Percentiles rank a stretch among this genome's conserved stretches.
These are phyloP conservation scores for Mormyrops attenuatus DNA, from an alignment of 2,797 vertebrate genomes.

Conservation along the genomic window DNA sequence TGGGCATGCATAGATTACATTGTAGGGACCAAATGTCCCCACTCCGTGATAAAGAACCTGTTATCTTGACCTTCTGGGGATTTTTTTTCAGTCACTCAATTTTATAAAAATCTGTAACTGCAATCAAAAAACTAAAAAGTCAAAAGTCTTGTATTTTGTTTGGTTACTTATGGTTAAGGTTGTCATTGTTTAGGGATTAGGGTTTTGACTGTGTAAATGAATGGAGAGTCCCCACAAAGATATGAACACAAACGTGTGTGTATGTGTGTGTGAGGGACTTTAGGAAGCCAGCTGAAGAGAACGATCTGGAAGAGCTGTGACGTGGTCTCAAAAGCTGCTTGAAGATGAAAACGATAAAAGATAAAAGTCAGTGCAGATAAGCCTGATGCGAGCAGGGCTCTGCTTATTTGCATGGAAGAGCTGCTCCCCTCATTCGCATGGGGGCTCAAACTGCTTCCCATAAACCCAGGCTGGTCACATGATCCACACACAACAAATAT, in stretches of 20 bases:
- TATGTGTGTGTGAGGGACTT: neutral
- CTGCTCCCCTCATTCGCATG: neutral
- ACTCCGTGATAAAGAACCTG: too few relatives aligned
- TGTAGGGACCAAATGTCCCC: neutral
- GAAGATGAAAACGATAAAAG: neutral
- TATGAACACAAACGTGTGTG: neutral
- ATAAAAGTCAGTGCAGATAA: neutral
- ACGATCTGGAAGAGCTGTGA: neutral
- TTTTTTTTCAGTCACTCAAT: too few relatives aligned
- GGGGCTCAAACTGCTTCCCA: neutral
- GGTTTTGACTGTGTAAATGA: neutral
- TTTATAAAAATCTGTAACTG: neutral
- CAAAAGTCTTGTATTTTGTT: neutral
- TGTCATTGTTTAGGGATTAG: neutral
- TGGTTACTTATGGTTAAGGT: neutral
- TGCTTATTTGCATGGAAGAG: slow-evolving; percentile 6
- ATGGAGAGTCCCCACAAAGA: neutral
- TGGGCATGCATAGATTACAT: neutral
- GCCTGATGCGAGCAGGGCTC: neutral
- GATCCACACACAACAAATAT: neutral
- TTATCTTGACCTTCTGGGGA: too few relatives aligned
- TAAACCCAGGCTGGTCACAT: neutral
- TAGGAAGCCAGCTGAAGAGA: neutral
- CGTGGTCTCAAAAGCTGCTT: neutral
- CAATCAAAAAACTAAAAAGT: neutral